phyloP scores from a whole-genome alignment of 2,113 vertebrate species.

The Bufo gargarizans region DNA sequence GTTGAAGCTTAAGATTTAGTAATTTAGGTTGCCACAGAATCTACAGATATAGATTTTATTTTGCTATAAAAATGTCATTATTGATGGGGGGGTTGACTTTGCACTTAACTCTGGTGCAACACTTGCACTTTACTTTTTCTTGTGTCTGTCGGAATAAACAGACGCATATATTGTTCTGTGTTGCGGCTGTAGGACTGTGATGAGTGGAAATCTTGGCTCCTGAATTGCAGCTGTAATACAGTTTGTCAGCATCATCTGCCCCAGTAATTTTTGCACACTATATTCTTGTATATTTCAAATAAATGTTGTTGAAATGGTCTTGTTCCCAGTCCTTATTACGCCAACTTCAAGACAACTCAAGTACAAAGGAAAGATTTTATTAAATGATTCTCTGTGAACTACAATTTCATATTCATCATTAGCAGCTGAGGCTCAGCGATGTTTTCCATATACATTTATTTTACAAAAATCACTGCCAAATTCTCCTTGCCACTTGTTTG shows the following conservation, averaged over 20 bases:
- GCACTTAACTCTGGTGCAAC: conserved; percentile 80
- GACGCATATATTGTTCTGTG: conserved; percentile 62
- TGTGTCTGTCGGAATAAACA: conserved; percentile 72
- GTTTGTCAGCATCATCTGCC: conserved; percentile 87
- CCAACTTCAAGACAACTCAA: neutral
- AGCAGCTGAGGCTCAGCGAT: neutral
- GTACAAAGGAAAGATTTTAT: neutral
- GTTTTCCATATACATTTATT: too few relatives aligned
- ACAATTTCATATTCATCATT: neutral
- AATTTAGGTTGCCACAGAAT: conserved; percentile 73
- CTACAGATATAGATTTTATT: conserved; percentile 68
- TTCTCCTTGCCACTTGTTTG: too few relatives aligned
- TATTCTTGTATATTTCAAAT: conserved; percentile 99
- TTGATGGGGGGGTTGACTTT: conserved; percentile 81
- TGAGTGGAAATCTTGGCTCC: conserved; percentile 80
- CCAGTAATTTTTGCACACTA: conserved; percentile 95
- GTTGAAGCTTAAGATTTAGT: conserved; percentile 58
- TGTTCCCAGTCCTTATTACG: neutral
- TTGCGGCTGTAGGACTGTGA: conserved; percentile 73
- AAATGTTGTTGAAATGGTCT: conserved; percentile 71
- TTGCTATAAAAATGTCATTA: conserved; percentile 72
- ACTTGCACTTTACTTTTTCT: conserved; percentile 81
- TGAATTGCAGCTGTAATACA: conserved; percentile 79
- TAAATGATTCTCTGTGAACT: neutral
- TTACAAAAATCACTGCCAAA: too few relatives aligned